Evolutionary conservation across 2,888 invertebrate species (phyloP).

Genomic region (Drosophila melanosoma): DNA sequence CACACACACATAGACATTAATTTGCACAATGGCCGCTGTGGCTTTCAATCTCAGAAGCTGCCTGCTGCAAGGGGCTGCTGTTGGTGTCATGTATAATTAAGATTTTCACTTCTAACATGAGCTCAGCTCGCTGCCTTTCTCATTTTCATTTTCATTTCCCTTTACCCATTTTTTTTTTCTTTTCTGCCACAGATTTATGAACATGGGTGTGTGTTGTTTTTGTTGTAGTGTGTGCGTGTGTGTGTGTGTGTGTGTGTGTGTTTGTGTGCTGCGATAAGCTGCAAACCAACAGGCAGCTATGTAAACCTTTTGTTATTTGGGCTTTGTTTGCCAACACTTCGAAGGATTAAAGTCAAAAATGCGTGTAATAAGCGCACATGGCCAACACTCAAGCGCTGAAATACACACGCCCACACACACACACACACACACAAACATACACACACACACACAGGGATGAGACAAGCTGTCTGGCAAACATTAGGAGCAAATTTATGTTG

Average conservation of each 20-base stretch:
- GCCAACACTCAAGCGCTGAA: conserved; percentile 51
- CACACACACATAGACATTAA: conserved; percentile 22
- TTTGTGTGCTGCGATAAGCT: conserved; percentile 60
- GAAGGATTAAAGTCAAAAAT: conserved; percentile 80
- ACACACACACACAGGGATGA: conserved; percentile 19
- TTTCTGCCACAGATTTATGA: conserved; percentile 61
- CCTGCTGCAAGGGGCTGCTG: conserved; percentile 44
- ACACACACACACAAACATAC: conserved; percentile 32
- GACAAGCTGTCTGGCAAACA: conserved; percentile 63
- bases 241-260: conserved; percentile 26
- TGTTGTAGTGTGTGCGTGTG: conserved; percentile 15
- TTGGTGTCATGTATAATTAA: conserved; percentile 77
- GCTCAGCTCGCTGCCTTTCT: conserved; percentile 45
- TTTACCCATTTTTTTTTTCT: conserved; percentile 12
- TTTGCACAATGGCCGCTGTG: conserved; percentile 64
- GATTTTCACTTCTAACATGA: conserved; percentile 74
- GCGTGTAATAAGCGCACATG: conserved; percentile 80
- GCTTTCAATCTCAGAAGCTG: conserved; percentile 69
- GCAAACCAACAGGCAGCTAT: conserved; percentile 72
- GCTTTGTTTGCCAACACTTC: conserved; percentile 75
- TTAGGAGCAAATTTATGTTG: conserved; percentile 69
- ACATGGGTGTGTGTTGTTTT: conserved; percentile 17
- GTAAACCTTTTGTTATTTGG: conserved; percentile 79
- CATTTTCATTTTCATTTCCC: conserved; percentile 9
- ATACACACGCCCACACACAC: conserved; percentile 29